These are phyloP conservation scores for Ganaspis brasiliensis DNA, from an alignment of 2,888 invertebrate genomes.

Conservation along the genomic window DNA sequence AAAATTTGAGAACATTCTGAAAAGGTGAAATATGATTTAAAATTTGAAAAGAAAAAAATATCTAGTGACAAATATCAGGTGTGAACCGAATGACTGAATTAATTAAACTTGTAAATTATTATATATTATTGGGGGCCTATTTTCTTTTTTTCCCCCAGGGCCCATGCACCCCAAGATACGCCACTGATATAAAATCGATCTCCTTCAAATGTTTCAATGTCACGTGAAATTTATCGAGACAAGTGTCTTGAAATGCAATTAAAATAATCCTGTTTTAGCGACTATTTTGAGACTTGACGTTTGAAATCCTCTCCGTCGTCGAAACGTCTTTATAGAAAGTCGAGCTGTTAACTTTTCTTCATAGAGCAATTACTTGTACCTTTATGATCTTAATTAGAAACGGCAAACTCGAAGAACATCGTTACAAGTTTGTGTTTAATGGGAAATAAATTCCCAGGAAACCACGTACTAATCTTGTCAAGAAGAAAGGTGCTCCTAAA, in stretches of 20 bases:
- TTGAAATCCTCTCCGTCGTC: background rate
- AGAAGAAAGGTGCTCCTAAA: background rate
- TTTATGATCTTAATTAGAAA: slow-evolving; percentile 9
- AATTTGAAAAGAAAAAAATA: too few species aligned
- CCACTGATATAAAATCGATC: too few species aligned
- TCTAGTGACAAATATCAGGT: too few species aligned
- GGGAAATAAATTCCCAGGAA: background rate
- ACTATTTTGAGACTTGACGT: background rate
- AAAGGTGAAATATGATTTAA: too few species aligned
- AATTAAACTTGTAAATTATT: too few species aligned
- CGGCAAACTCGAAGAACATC: background rate
- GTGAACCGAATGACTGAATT: too few species aligned
- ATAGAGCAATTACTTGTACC: slow-evolving; percentile 15
- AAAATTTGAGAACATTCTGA: too few species aligned
- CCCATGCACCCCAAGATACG: too few species aligned
- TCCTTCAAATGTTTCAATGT: too few species aligned
- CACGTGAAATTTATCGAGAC: background rate
- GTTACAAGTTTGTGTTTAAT: slow-evolving; percentile 2
- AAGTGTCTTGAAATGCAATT: background rate
- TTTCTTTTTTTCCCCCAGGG: too few species aligned
- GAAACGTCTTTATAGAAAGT: background rate
- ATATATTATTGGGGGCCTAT: too few species aligned
- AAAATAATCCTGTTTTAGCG: background rate
- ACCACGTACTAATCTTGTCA: background rate
- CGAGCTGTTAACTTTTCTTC: background rate